Base-by-base conservation (phyloP, 2,113 vertebrate genomes). In the human (Homo sapiens) region DNA sequence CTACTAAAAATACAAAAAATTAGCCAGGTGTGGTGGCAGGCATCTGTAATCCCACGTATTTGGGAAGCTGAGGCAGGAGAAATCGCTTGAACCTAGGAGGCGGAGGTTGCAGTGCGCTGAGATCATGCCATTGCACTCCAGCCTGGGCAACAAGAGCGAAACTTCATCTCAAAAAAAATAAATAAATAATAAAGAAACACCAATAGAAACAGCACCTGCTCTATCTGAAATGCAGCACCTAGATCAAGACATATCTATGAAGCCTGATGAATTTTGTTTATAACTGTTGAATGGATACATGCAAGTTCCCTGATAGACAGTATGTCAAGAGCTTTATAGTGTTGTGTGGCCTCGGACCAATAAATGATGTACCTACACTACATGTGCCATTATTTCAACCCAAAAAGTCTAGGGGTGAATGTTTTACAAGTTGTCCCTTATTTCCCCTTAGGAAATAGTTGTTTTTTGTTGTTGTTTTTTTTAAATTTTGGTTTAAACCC, bases 191-290 rank as follows among this genome's bases (percentile, higher is more conserved):
- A 1, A 27, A 61, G 5, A 12, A 61, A 13, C 59, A 61, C 52
- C 52, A 55, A 55, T 55, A 55, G 52, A 93, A 97, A 97, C 27
- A 59, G 6, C 27, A 79, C 40, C 59, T 27, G 25, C 27, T 50
- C 27, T 83, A 95, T 52, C 80, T 93, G 78, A 98, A 96, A 83
- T 89, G 57, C 82, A 96, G 52, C 68, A 97, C 96, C 68, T 38
- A 78, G 78, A 97, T 86, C 25, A 90, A 96, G 86, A 95, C 97
- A 93, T 52, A 61, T 43, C 90, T 75, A 72, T 92, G 96, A 96
- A 89, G 38, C 38, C 0, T 0, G 40, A 89, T 87, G 75, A 80
- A 75, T 70, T 87, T 94, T 97, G 66, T 94, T 97, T 75, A 96
- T 43, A 17, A 32, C 76, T 80, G 61, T 96, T 92, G 95, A 17